Conservation (phyloP, 2,888 invertebrate species). For the Dolichopus griseipennis region DNA sequence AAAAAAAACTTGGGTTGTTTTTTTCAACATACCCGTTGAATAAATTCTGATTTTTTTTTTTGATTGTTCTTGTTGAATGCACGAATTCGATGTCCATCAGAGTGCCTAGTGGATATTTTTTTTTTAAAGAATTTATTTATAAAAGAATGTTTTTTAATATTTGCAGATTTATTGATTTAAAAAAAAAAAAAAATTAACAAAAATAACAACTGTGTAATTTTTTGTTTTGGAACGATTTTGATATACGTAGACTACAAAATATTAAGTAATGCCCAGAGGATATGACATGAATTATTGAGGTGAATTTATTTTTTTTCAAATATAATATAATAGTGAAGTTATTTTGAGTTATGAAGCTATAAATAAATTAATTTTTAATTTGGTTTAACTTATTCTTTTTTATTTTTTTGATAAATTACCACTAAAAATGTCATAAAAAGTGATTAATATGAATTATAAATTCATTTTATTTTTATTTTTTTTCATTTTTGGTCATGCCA, state of each 20-base stretch:
- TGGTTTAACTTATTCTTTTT: background rate
- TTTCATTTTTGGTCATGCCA: too few species aligned
- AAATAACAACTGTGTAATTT: background rate
- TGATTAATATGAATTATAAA: background rate
- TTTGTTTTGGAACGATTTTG: background rate
- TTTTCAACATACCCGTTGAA: too few species aligned
- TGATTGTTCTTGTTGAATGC: background rate
- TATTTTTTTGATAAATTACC: background rate
- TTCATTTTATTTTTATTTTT: too few species aligned
- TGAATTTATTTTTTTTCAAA: background rate
- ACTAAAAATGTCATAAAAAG: background rate
- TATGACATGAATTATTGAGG: background rate
- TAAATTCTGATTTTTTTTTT: too few species aligned
- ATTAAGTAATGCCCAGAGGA: background rate
- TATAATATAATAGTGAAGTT: background rate
- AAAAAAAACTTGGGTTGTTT: too few species aligned
- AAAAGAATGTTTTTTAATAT: background rate
- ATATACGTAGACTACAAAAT: too few species aligned
- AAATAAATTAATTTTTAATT: slow-evolving; percentile 6
- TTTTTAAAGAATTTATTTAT: background rate
- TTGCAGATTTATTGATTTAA: background rate
- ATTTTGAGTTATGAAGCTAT: background rate
- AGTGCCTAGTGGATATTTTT: background rate
- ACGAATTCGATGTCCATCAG: background rate
- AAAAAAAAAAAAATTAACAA: too few species aligned